phyloP scores from a whole-genome alignment of 2,797 vertebrate species.

The Arrhamphus sclerolepis region DNA sequence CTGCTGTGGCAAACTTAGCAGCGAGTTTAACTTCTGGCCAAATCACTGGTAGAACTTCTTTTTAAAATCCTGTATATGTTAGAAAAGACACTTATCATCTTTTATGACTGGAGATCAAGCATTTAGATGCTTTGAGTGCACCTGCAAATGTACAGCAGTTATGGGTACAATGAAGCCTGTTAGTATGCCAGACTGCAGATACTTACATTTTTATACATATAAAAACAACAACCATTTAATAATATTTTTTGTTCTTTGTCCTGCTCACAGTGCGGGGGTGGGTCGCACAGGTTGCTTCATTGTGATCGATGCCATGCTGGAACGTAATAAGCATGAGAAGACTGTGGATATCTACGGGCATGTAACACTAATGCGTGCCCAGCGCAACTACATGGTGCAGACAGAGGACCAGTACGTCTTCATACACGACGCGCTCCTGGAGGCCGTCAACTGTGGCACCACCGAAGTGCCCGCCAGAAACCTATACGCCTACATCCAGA shows the following conservation, averaged over 20 bases:
- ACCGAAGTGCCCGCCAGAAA: constrained; percentile 99
- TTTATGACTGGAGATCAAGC: not conserved
- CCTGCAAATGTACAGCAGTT: no score
- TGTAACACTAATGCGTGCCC: constrained; percentile 98
- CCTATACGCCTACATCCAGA: constrained; percentile 99
- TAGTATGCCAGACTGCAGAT: no score
- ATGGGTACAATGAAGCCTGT: no score
- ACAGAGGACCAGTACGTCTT: constrained; percentile 99
- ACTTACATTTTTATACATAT: not conserved
- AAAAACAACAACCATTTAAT: not conserved
- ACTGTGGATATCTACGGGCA: constrained; percentile 99
- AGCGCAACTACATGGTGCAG: constrained; percentile 99
- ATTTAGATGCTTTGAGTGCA: not conserved
- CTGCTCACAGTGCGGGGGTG: constrained; percentile 88
- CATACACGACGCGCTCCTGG: constrained; percentile 97
- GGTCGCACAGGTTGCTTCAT: constrained; percentile 99
- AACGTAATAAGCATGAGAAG: constrained; percentile 99
- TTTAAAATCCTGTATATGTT: constrained; percentile 8
- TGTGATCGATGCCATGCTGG: constrained; percentile 99
- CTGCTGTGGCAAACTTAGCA: constrained; percentile 46
- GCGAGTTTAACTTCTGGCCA: constrained; percentile 45
- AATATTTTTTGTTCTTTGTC: constrained; percentile 4
- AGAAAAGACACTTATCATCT: no score
- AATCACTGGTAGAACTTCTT: constrained; percentile 19
- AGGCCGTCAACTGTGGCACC: constrained; percentile 98